Percentiles rank a stretch among this genome's conserved stretches.
Conservation (phyloP, 2,888 invertebrate species). For the Scaptomyza parva region DNA sequence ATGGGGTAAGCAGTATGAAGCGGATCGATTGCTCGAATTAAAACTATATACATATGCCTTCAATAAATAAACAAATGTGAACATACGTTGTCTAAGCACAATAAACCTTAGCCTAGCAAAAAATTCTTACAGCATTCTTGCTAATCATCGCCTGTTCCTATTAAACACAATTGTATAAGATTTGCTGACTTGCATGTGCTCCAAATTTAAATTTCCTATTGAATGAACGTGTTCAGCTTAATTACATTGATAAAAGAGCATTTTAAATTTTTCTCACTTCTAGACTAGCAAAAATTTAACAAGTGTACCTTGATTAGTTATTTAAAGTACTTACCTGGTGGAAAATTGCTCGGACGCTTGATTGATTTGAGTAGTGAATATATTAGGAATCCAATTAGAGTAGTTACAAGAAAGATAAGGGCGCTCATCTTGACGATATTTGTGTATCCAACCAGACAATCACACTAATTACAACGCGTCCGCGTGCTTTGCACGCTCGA, state of each 20-base stretch:
- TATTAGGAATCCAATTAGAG: slow-evolving; percentile 64
- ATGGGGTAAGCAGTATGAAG: slow-evolving; percentile 9
- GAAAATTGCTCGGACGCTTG: slow-evolving; percentile 78
- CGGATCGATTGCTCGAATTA: slow-evolving; percentile 19
- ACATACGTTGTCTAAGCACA: background rate
- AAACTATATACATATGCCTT: background rate
- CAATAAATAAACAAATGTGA: slow-evolving; percentile 8
- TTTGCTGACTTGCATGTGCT: slow-evolving; percentile 14
- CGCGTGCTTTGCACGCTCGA: slow-evolving; percentile 40
- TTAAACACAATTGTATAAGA: background rate
- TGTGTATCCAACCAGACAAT: background rate
- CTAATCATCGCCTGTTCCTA: background rate
- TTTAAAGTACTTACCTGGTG: slow-evolving; percentile 74
- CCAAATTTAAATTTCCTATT: background rate
- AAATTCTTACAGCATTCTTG: slow-evolving; percentile 1
- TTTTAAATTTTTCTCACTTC: slow-evolving; percentile 6
- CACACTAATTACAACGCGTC: slow-evolving; percentile 28
- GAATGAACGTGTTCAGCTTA: slow-evolving; percentile 18
- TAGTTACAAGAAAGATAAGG: slow-evolving; percentile 65
- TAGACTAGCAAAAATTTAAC: background rate
- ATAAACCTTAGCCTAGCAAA: background rate
- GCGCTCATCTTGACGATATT: slow-evolving; percentile 62
- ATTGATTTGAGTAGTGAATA: slow-evolving; percentile 70
- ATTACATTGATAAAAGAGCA: slow-evolving; percentile 30
- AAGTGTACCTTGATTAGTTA: background rate